phyloP scores from a whole-genome alignment of 2,888 invertebrate species.

The Agrypnus murinus region DNA sequence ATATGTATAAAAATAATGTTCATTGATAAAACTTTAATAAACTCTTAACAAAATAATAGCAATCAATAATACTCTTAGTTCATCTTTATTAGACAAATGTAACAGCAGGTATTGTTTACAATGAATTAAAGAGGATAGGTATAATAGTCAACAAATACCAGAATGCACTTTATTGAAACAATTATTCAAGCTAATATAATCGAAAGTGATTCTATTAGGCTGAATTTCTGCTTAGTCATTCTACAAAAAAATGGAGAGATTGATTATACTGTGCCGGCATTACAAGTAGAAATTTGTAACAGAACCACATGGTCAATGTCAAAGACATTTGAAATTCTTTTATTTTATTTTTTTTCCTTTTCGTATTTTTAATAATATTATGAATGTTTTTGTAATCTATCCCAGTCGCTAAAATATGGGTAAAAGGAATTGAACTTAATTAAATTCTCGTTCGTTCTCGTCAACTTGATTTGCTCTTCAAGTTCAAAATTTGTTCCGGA shows the following conservation, averaged over 20 bases:
- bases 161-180: slow-evolving; percentile 67
- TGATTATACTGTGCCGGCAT: slow-evolving; percentile 67
- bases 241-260: slow-evolving; percentile 64
- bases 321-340: slow-evolving; percentile 49
- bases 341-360: slow-evolving; percentile 10
- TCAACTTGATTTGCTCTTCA: slow-evolving; percentile 53
- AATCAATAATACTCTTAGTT: too few relatives aligned
- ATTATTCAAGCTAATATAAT: slow-evolving; percentile 70
- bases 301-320: slow-evolving; percentile 57
- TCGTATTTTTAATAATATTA: slow-evolving; percentile 18
- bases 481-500: slow-evolving; percentile 57
- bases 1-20: too few relatives aligned
- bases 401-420: slow-evolving; percentile 29
- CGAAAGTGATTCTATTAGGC: slow-evolving; percentile 71
- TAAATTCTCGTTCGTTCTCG: slow-evolving; percentile 56
- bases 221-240: slow-evolving; percentile 67
- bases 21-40: too few relatives aligned
- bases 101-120: slow-evolving; percentile 9
- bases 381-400: slow-evolving; percentile 8
- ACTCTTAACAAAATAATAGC: too few relatives aligned
- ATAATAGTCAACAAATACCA: slow-evolving; percentile 50
- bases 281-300: slow-evolving; percentile 67
- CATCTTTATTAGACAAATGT: too few relatives aligned
- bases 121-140: slow-evolving; percentile 17
- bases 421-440: slow-evolving; percentile 50